These are phyloP conservation scores for Prionailurus viverrinus DNA, from an alignment of 2,113 vertebrate species.

Conservation along the genomic window DNA sequence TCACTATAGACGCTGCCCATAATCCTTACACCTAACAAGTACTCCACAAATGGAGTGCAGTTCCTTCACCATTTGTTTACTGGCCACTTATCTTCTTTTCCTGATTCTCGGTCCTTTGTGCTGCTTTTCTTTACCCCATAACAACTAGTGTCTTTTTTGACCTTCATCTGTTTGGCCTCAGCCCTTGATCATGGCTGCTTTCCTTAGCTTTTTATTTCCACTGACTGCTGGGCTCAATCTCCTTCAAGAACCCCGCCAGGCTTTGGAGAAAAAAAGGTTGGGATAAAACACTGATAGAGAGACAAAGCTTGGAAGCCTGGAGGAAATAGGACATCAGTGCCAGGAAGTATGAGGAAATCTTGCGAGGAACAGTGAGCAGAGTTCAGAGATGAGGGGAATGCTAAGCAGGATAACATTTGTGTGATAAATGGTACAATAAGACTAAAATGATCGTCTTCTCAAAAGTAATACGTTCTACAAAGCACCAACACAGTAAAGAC, in stretches of 20 bases:
- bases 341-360: slow-evolving; percentile 3
- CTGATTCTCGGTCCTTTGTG: background rate
- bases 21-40: background rate
- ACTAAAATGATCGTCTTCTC: slow-evolving; percentile 30
- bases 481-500: background rate
- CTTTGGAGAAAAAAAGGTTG: background rate
- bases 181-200: background rate
- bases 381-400: slow-evolving; percentile 36
- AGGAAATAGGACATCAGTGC: slow-evolving; percentile 33
- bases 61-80: background rate
- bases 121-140: background rate
- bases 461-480: slow-evolving; percentile 12
- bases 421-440: slow-evolving; percentile 6
- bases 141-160: background rate
- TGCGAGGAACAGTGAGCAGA: slow-evolving; percentile 1
- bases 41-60: background rate
- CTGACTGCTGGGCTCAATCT: background rate
- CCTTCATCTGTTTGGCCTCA: background rate
- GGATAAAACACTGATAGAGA: background rate
- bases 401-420: slow-evolving; percentile 35
- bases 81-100: background rate
- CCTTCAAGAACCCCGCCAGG: slow-evolving; percentile 16
- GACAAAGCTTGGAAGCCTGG: background rate
- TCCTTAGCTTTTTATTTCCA: slow-evolving; percentile 34
- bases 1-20: background rate